These are phyloP conservation scores for Phaenicophaeus curvirostris DNA, from an alignment of 2,797 vertebrate genomes.

Conservation along the genomic window DNA sequence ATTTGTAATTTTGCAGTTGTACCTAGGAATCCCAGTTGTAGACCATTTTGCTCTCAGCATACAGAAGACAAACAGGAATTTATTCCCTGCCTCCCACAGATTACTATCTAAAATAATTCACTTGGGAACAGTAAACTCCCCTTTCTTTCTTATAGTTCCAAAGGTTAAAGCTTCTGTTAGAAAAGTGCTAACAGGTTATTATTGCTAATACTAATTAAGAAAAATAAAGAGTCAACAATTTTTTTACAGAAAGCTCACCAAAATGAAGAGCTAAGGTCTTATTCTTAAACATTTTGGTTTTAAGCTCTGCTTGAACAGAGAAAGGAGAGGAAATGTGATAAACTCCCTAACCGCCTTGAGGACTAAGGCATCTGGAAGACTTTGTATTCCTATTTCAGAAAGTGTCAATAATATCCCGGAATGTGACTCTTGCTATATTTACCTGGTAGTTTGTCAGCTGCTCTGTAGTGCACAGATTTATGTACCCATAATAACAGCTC, in stretches of 20 bases:
- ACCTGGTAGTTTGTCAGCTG: neutral
- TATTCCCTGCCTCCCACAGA: neutral
- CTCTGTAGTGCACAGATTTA: neutral
- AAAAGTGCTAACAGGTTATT: neutral
- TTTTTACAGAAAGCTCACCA: neutral
- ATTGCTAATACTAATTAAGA: neutral
- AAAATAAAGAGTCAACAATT: neutral
- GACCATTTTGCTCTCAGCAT: neutral
- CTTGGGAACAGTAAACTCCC: neutral
- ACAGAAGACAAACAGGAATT: slow-evolving; percentile 1
- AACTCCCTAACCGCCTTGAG: neutral
- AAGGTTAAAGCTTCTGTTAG: neutral
- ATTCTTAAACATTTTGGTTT: slow-evolving; percentile 23
- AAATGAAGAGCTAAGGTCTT: slow-evolving; percentile 1
- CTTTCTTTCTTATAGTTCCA: neutral
- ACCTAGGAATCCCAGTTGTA: neutral
- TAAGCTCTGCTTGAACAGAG: neutral
- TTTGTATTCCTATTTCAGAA: neutral
- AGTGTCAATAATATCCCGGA: neutral
- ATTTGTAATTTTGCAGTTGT: neutral
- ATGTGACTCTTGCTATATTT: neutral
- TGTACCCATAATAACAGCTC: neutral
- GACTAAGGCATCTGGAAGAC: neutral
- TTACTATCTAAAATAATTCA: neutral
- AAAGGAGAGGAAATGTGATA: slow-evolving; percentile 1